These are phyloP conservation scores for Periophthalmus modestus DNA, from an alignment of 2,113 vertebrate genomes.

Conservation along the genomic window DNA sequence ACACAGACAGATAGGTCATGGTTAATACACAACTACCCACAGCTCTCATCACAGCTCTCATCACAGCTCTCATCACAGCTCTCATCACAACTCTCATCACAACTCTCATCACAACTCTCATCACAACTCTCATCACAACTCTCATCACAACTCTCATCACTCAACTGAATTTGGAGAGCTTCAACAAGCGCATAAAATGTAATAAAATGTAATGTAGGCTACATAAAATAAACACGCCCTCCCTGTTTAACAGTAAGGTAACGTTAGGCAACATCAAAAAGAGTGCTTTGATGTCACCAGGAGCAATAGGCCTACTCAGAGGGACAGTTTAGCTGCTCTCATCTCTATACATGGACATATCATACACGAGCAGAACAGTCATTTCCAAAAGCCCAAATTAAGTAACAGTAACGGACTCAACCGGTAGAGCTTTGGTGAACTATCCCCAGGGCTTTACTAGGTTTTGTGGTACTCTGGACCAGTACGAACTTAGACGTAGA, in stretches of 20 bases:
- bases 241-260: not conserved
- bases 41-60: not conserved
- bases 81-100: too few relatives aligned
- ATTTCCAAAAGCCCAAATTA: not conserved
- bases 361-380: not conserved
- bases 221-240: not conserved
- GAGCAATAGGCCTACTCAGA: not conserved
- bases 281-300: not conserved
- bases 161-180: not conserved
- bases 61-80: too few relatives aligned
- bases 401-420: not conserved
- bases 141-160: not conserved
- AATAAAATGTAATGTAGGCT: too few relatives aligned
- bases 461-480: not conserved
- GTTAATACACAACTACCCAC: not conserved
- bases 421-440: not conserved
- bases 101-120: too few relatives aligned
- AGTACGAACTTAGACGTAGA: not conserved
- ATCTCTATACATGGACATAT: not conserved
- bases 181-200: not conserved
- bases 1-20: not conserved
- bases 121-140: too few relatives aligned
- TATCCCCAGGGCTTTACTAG: not conserved
- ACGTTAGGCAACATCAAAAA: not conserved
- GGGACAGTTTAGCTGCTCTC: not conserved